These are phyloP conservation scores for Teleogryllus oceanicus DNA, from an alignment of 2,888 invertebrate species.

Conservation along the genomic window DNA sequence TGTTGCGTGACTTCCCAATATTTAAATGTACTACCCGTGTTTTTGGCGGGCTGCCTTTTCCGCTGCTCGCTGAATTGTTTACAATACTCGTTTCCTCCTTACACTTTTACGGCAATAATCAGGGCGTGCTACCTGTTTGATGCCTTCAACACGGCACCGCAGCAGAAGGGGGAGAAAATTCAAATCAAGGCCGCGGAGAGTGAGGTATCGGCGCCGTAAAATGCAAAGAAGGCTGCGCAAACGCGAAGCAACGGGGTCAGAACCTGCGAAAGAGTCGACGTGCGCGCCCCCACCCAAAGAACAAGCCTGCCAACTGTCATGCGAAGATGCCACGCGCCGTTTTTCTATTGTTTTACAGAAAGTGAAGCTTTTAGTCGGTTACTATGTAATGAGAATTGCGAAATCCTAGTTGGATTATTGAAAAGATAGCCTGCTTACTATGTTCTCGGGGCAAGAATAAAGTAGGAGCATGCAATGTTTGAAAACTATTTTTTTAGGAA, in stretches of 20 bases:
- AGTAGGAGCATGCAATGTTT: too few species aligned
- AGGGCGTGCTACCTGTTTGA: slow-evolving; percentile 1
- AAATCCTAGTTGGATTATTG: too few species aligned
- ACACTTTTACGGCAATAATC: slow-evolving; percentile 18
- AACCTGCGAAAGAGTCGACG: background rate
- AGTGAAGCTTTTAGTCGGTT: too few species aligned
- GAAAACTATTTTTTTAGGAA: too few species aligned
- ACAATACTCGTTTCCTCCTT: slow-evolving; percentile 18
- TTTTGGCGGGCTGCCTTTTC: slow-evolving; percentile 10
- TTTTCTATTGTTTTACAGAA: too few species aligned
- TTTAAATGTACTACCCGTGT: slow-evolving; percentile 18
- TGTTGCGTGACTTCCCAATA: slow-evolving; percentile 6
- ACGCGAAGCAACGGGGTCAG: background rate
- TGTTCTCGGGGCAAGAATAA: too few species aligned
- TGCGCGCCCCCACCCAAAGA: background rate
- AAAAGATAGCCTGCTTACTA: too few species aligned
- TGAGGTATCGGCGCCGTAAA: slow-evolving; percentile 2
- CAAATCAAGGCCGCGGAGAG: slow-evolving; percentile 18
- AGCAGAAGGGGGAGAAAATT: slow-evolving; percentile 5
- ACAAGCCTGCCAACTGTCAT: background rate
- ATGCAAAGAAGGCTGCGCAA: background rate
- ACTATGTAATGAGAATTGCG: too few species aligned
- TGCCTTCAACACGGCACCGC: background rate
- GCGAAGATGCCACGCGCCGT: background rate
- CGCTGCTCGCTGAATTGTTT: slow-evolving; percentile 18